Base-by-base conservation (phyloP, 2,888 invertebrate genomes). In the Vandiemenella viatica region DNA sequence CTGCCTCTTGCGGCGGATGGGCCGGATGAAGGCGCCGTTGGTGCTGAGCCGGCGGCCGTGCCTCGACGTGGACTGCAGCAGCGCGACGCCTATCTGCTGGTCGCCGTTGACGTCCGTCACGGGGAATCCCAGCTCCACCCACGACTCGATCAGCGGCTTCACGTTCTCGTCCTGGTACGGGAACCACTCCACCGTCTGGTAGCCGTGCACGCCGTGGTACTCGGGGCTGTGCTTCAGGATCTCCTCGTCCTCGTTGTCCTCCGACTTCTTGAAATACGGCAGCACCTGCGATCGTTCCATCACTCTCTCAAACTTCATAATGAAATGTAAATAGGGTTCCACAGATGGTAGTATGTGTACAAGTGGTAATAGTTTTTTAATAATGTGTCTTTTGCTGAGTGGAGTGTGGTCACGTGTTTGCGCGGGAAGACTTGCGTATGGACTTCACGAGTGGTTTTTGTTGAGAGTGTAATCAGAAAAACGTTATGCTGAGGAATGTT, bases 231-330 rank as follows among this genome's bases (percentile, higher is more conserved):
- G 65, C 7, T 70, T 62, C 7, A 65, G 61, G 5, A 60, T 49
- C 57, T 73, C 75, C 1, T 68, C 60, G 51, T 78, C 74, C 60
- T 69, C 67, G 56, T 79, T 79, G 55, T 78, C 69, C 65, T 80
- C 80, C 0, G 78, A 70, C 64, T 79, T 79, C 48, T 73, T 75
- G 62, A 79, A 85, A 61, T 83, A 85, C 0, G 80, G 80, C 15
- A 84, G 65, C 0, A 79, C 77, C n/a, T n/a, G n/a, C n/a, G n/a
- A n/a, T n/a, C n/a, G n/a, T n/a, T n/a, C n/a, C n/a, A n/a, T n/a
- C n/a, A n/a, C n/a, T n/a, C n/a, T n/a, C n/a, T n/a, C n/a, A n/a
- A n/a, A n/a, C n/a, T n/a, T n/a, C n/a, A n/a, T n/a, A n/a, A n/a
- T n/a, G n/a, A n/a, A n/a, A n/a, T n/a, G n/a, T n/a, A n/a, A n/a